Evolutionary conservation across 2,113 vertebrate genomes (phyloP), one percentile per base, ranked within the genome.

Genomic region (Sardina pilchardus): DNA sequence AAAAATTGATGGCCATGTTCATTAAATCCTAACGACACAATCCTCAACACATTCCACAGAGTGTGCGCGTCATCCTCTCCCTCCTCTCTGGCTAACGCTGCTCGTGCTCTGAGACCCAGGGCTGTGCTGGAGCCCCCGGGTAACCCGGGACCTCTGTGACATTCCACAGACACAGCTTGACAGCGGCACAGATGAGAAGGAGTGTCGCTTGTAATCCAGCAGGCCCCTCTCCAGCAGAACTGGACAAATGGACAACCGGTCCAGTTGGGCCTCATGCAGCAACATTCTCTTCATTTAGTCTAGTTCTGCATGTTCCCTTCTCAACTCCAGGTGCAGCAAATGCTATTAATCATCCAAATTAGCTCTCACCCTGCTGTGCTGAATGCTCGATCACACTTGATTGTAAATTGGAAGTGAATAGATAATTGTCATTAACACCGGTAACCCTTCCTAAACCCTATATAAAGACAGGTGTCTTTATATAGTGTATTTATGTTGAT

Each of bases 1-100:
- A 86, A 90, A 91, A 90, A 91, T 90, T 85, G 83, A 91, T 89
- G 83, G 91, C 82, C 82, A 75, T 88, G 85, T 90, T 91, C 88
- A 89, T 91, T 89, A 90, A 90, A 91, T 90, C 87, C 88, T 91
- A 88, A 89, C 67, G 81, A 86, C 12, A 47, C 34, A n/a, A 82
- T 89, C 84, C 87, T 82, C 82, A 42, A 86, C 86, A 90, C 82
- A 80, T 86, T 89, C 87, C 21, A 48, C 75, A 47, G 78, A 9
- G 81, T 43, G 82, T 59, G 39, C 36, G 80, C 36, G 71, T 84
- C 78, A 53, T 24, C 50, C 88, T 56, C 21, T 21, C 48, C 0
- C 17, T n/a, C 50, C 45, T 84, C 83, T 78, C 63, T 30, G 6
- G 6, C 39, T 16, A 63, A 85, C 17, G 34, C 56, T 85, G 81